Evolutionary conservation across 2,113 vertebrate species (phyloP), one percentile per base, ranked within the genome.

Genomic region (Myiozetetes cayanensis): DNA sequence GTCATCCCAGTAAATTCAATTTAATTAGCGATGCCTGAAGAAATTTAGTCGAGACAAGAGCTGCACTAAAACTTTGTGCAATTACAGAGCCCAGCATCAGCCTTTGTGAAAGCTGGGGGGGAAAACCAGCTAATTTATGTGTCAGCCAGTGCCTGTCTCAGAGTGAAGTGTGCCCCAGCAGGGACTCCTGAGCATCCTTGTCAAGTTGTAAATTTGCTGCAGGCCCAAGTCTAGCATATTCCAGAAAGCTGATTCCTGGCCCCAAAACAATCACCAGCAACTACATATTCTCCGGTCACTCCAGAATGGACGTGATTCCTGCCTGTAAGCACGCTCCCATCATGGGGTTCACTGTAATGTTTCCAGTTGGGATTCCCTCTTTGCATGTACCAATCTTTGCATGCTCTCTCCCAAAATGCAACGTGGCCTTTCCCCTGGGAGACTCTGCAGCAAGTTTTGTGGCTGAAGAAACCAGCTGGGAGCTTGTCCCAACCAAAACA

Each of bases 281-380:
- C 28, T 1, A 2, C 0, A 0, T 70, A 83, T 93, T 88, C 55
- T 37, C 35, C 61, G 33, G 9, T 33, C 37, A 31, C 30, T 4
- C 1, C 55, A 74, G 23, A 59, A 55, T 53, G 37, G 8, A 3
- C 4, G 10, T 31, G 35, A 79, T n/a, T 70, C 58, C 44, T 76
- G 56, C 72, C 55, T 41, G 30, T 9, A 4, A 35, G 44, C 50
- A 33, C 0, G 0, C 13, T 87, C 12, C 35, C 44, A 27, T 73
- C 14, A 2, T 50, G 37, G 44, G 13, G 20, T 28, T 28, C 2
- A 2, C 14, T 0, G 0, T 15, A 33, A 65, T 4, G 1, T 63
- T 62, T 31, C 47, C 19, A 20, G 14, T 5, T 1, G 0, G 5
- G 53, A 43, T 25, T 43, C 35, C 21, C 10, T 47, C 33, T 47